Base-by-base conservation (phyloP, 1,140 invertebrate species). In the Bombus ignitus region DNA sequence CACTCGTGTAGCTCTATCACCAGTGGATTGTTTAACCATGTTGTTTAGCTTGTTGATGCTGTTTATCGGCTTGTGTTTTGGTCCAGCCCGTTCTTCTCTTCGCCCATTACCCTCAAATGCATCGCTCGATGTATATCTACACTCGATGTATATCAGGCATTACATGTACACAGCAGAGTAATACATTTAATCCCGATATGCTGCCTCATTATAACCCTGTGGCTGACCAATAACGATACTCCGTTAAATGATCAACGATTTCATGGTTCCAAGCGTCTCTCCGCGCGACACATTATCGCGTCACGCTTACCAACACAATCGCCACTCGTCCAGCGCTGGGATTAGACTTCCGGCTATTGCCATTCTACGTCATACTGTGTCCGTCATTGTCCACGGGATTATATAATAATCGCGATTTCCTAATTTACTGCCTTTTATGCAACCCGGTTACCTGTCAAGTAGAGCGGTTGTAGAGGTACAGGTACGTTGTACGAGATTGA, bases 181-280 rank as follows among this genome's bases (percentile, higher is more conserved):
- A 68, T 79, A 66, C 81, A 70, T 84, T 89, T 90, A 89, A 90
- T 90, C 88, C 78, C 85, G 47, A 87, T 78, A 78, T 75, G 85
- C 68, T 71, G 68, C 25, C 81, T 87, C 85, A 89, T 89, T 90
- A 90, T 89, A 87, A 90, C 85, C 85, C 88, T 42, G 68, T 59
- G 68, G 76, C 65, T 89, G 85, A 78, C 89, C 85, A 85, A 82
- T 89, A 89, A 90, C 72, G 77, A 87, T 44, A 83, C 70, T 66
- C 47, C 47, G 76, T 89, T 89, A 87, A 90, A 89, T 87, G 88
- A 87, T 78, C 85, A 87, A 79, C 81, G 81, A 81, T 83, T 85
- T 85, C 78, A 57, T 28, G 71, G 37, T 8, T 13, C 35, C n/a
- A 3, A 37, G 15, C 37, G 28, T 13, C 28, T 18, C 39, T 32